Evolutionary conservation across 2,113 vertebrate genomes (phyloP).

Genomic region (Riparia riparia): DNA sequence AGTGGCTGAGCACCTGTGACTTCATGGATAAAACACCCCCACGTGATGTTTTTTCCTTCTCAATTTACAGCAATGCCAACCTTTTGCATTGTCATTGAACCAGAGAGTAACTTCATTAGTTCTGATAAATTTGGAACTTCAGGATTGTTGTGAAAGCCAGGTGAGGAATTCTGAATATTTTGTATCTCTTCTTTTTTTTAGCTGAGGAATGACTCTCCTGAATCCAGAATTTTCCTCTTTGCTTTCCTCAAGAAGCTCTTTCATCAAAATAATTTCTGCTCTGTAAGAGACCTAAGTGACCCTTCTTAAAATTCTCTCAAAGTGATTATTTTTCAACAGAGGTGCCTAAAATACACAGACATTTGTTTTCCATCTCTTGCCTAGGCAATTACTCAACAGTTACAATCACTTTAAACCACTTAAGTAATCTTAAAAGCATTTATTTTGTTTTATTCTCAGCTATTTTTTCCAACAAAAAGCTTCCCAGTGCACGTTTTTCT

Average conservation of each 20-base stretch:
- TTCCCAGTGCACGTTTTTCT: slow-evolving; percentile 75
- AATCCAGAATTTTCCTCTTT: not conserved
- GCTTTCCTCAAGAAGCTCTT: not conserved
- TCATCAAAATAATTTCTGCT: not conserved
- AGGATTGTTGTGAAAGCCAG: slow-evolving; percentile 77
- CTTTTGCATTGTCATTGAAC: slow-evolving; percentile 77
- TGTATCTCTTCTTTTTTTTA: not conserved
- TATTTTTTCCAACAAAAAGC: slow-evolving; percentile 79
- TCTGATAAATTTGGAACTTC: slow-evolving; percentile 77
- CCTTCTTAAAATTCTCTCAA: not conserved
- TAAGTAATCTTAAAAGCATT: not conserved
- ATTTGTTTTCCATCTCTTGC: not conserved
- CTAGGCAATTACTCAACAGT: not conserved
- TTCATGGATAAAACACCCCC: not conserved
- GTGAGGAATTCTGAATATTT: slow-evolving; percentile 60
- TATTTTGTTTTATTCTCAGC: slow-evolving; percentile 60
- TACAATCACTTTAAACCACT: not conserved
- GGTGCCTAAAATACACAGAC: not conserved
- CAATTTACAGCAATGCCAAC: slow-evolving; percentile 79
- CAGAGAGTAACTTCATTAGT: slow-evolving; percentile 79
- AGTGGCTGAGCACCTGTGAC: not conserved
- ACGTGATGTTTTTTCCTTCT: not conserved
- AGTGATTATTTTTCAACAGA: not conserved
- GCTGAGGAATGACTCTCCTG: not conserved
- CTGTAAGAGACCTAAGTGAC: not conserved